Base-by-base conservation (phyloP, 2,113 vertebrate genomes). In the Myiopsitta monachus region DNA sequence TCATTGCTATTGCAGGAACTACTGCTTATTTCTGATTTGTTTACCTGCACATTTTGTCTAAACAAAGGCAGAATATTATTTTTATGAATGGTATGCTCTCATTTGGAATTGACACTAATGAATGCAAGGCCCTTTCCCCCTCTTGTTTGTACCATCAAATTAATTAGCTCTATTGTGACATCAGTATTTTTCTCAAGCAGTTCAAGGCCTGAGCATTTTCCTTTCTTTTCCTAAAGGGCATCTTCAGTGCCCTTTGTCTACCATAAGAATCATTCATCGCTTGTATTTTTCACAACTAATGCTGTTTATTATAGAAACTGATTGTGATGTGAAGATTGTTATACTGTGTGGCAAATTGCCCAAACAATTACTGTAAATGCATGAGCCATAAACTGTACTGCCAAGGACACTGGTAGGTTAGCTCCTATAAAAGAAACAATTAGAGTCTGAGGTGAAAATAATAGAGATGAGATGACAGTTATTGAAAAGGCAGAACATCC, bases 361-460 rank as follows among this genome's bases (percentile, higher is more conserved):
- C 96, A 97, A 96, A 97, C 79, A 97, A 97, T 97, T 97, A 96
- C 92, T 96, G 80, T 95, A 97, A 97, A 91, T 96, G 88, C 79
- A 97, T 96, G 88, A 81, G 89, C 88, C 91, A 91, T 96, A 97
- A 97, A 97, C 79, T 94, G 73, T 89, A 96, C 90, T 94, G 88
- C 88, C 90, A 97, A 97, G 95, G 94, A 97, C 91, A 96, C 84
- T 91, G 84, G 90, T 90, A 96, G 89, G 93, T 96, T 96, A 96
- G 90, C 90, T 92, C 54, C 76, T 94, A 97, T 97, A 97, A 98
- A 98, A 96, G 94, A 97, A 96, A 97, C 94, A 97, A 97, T 97
- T 97, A 97, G 96, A 91, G 79, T 96, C 92, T 96, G 94, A 97
- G 91, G 95, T 97, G 95, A 97, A 97, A 97, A 95, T 94, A 96